Percentiles rank a stretch among this genome's conserved stretches.
Conservation (phyloP, 2,888 invertebrate genomes). For the Lasioglossum lativentre region DNA sequence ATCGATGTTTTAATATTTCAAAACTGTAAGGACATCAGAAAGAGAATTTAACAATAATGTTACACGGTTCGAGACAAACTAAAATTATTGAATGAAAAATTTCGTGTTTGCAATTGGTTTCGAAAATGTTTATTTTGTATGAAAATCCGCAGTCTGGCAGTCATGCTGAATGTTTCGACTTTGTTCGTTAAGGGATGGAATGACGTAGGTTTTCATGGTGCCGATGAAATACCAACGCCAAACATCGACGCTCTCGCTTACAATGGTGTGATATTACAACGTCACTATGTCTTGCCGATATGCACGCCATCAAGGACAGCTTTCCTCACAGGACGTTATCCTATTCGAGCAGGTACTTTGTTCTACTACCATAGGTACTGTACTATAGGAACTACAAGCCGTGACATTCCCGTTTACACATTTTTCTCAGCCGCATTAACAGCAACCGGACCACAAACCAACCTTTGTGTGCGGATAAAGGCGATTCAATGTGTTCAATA, state of each 20-base stretch:
- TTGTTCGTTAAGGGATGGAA: conserved; percentile 90
- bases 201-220: conserved; percentile 95
- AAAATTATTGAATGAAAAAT: not conserved
- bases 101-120: not conserved
- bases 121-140: too few relatives aligned
- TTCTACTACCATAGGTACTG: not conserved
- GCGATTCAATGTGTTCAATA: not conserved
- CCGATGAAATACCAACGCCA: conserved; percentile 93
- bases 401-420: not conserved
- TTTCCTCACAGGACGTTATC: conserved; percentile 93
- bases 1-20: too few relatives aligned
- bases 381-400: not conserved
- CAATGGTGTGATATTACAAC: conserved; percentile 93
- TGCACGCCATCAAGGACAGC: conserved; percentile 94
- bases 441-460: not conserved
- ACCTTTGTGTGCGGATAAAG: not conserved
- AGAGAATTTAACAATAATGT: not conserved
- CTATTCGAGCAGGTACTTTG: conserved; percentile 87
- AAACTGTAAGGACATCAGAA: too few relatives aligned
- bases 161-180: conserved; percentile 19
- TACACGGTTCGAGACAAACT: not conserved
- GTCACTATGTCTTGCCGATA: conserved; percentile 93
- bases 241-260: conserved; percentile 95
- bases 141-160: too few relatives aligned
- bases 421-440: not conserved